phyloP scores from a whole-genome alignment of 2,797 vertebrate species.

The Ataeniobius toweri region DNA sequence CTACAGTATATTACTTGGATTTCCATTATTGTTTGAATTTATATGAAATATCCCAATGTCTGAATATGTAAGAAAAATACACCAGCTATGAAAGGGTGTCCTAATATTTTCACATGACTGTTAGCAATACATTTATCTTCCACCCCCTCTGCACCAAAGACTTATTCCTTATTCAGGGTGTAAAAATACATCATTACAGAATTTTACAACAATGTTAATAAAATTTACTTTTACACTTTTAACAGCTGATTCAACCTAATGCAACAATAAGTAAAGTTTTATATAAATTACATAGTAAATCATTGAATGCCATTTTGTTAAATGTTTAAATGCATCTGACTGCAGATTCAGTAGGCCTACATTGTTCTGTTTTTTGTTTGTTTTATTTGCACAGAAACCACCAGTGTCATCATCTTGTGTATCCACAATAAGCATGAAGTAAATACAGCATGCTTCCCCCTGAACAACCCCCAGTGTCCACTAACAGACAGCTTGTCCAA shows the following conservation, averaged over 20 bases:
- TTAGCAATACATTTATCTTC: neutral
- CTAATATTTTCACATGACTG: neutral
- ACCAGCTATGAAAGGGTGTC: neutral
- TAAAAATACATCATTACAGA: neutral
- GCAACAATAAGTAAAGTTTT: no score
- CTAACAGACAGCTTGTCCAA: conserved; percentile 74
- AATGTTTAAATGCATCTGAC: conserved; percentile 36
- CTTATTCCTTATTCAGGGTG: neutral
- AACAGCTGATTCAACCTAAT: neutral
- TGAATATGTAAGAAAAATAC: neutral
- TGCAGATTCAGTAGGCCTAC: conserved; percentile 28
- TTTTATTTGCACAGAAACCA: conserved; percentile 23
- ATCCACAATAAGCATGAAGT: conserved; percentile 47
- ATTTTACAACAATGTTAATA: neutral
- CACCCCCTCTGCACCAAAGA: neutral
- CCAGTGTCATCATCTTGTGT: conserved; percentile 31
- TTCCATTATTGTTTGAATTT: neutral
- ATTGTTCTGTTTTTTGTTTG: conserved; percentile 26
- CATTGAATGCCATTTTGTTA: neutral
- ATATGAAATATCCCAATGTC: neutral
- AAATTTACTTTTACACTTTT: neutral
- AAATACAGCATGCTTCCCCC: conserved; percentile 39
- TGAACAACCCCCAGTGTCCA: conserved; percentile 46
- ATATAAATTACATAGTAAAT: no score
- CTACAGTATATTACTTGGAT: neutral